phyloP scores from a whole-genome alignment of 2,113 vertebrate genomes.

The Nyctibius bracteatus region DNA sequence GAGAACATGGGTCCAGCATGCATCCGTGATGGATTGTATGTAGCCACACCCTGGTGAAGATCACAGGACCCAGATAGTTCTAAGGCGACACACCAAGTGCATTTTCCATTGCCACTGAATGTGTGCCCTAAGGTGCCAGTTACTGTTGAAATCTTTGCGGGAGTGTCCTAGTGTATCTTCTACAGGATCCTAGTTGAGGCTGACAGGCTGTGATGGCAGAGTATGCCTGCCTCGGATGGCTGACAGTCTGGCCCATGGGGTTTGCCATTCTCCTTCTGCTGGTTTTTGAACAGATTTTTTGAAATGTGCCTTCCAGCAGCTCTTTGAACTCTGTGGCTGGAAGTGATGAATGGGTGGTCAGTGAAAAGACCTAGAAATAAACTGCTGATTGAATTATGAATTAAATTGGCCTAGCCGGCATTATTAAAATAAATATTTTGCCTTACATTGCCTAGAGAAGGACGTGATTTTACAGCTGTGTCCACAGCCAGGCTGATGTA shows the following conservation, averaged over 20 bases:
- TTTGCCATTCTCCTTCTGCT: neutral
- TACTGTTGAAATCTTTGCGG: neutral
- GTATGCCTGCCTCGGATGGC: neutral
- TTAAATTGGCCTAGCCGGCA: neutral
- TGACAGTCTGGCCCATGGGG: neutral
- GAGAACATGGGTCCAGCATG: neutral
- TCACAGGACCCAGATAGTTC: neutral
- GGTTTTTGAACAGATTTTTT: neutral
- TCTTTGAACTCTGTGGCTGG: slow-evolving; percentile 29
- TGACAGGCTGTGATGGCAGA: neutral
- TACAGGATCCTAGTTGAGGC: neutral
- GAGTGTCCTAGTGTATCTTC: neutral
- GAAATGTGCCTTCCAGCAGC: neutral
- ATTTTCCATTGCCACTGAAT: neutral
- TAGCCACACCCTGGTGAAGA: neutral
- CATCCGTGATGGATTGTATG: neutral
- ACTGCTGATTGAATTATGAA: slow-evolving; percentile 41
- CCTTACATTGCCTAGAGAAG: neutral
- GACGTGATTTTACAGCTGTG: slow-evolving; percentile 32
- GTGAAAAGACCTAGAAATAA: slow-evolving; percentile 19
- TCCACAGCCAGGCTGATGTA: neutral
- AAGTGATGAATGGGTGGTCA: slow-evolving; percentile 37
- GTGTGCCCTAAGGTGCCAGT: neutral
- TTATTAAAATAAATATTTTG: slow-evolving; percentile 44
- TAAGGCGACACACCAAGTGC: neutral